These are phyloP conservation scores for Agapornis canus DNA, from an alignment of 2,797 vertebrate species.

Conservation along the genomic window DNA sequence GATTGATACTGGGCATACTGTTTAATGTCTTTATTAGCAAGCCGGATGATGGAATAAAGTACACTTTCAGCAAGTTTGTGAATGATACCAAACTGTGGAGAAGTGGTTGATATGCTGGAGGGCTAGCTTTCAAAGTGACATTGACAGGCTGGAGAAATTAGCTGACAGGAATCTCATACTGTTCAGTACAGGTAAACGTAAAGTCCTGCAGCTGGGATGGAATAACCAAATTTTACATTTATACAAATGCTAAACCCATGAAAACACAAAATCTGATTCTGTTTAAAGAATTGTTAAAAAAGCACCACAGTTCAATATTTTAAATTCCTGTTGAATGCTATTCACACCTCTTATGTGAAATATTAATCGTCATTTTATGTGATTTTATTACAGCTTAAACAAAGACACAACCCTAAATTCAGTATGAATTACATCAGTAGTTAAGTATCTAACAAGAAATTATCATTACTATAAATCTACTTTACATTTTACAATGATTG, in stretches of 20 bases:
- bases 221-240: background rate
- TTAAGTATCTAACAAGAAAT: constrained; percentile 68
- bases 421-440: constrained; percentile 51
- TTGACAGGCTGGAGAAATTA: background rate
- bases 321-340: background rate
- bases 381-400: constrained; percentile 39
- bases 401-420: constrained; percentile 13
- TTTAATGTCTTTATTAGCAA: background rate
- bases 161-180: background rate
- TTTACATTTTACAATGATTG: constrained; percentile 67
- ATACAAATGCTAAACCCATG: background rate
- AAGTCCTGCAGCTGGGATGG: background rate
- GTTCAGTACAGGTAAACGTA: background rate
- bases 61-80: background rate
- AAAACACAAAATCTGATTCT: background rate
- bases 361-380: background rate
- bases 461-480: constrained; percentile 67
- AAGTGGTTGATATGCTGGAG: background rate
- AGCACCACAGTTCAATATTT: background rate
- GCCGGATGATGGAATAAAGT: background rate
- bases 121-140: background rate
- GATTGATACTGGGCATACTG: background rate
- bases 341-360: background rate
- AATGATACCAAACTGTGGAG: background rate
- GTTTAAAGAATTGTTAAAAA: background rate